phyloP scores from a whole-genome alignment of 2,113 vertebrate genomes.

The Catharus bicknelli region DNA sequence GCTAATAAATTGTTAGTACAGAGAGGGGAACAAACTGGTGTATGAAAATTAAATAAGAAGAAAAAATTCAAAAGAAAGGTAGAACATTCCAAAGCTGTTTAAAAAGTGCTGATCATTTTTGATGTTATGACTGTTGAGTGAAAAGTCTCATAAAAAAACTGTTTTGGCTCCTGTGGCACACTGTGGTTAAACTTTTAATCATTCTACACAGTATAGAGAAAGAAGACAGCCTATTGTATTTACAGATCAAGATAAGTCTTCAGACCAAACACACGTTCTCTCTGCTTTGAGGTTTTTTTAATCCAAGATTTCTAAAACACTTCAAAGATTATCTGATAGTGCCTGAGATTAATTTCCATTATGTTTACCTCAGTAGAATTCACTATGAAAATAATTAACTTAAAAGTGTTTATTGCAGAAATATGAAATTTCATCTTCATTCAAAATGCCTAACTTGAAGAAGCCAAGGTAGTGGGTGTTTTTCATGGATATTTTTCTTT shows the following conservation, averaged over 20 bases:
- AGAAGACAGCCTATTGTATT: not conserved
- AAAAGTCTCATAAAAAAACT: not conserved
- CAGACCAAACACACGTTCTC: not conserved
- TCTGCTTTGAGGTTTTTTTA: not conserved
- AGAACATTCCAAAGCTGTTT: not conserved
- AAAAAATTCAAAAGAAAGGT: not conserved
- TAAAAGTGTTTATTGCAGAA: not conserved
- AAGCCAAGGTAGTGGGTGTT: not conserved
- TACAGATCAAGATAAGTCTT: not conserved
- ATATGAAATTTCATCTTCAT: not conserved
- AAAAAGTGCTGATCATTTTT: not conserved
- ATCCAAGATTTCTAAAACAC: not conserved
- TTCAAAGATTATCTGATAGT: not conserved
- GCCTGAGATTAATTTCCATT: not conserved
- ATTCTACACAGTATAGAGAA: not conserved
- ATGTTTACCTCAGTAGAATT: not conserved
- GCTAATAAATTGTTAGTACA: not conserved
- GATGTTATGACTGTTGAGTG: not conserved
- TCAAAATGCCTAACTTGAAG: not conserved
- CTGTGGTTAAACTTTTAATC: not conserved
- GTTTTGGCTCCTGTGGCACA: not conserved
- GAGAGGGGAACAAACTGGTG: not conserved
- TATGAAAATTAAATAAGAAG: not conserved
- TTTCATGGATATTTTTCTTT: not conserved
- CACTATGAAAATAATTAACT: not conserved